Conservation (phyloP, 1,140 invertebrate genomes). For the Drosophila watanabei region DNA sequence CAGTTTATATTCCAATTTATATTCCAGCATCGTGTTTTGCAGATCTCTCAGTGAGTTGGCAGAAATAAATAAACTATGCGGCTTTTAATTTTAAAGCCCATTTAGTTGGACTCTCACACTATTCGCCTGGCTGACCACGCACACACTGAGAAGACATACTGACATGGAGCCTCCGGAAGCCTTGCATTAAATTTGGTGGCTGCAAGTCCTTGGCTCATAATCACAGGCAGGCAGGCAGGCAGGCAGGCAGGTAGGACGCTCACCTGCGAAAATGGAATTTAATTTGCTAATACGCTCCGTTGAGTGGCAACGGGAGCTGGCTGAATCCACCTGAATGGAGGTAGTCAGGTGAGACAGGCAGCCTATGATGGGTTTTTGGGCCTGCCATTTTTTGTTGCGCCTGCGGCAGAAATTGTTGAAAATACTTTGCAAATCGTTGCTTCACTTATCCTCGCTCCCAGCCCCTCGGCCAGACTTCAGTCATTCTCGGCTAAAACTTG, state of each 20-base stretch:
- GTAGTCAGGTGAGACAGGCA: conserved; percentile 38
- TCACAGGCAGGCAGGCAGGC: conserved; percentile 37
- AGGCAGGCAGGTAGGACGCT: neutral
- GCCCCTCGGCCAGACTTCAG: conserved; percentile 9
- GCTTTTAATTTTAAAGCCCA: conserved; percentile 33
- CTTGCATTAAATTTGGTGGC: conserved; percentile 56
- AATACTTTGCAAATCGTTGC: conserved; percentile 70
- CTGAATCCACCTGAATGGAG: conserved; percentile 4
- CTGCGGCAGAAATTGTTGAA: conserved; percentile 69
- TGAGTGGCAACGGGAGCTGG: conserved; percentile 9
- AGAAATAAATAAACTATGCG: conserved; percentile 22
- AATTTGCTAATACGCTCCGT: conserved; percentile 64
- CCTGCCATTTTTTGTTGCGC: conserved; percentile 47
- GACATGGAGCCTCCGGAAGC: neutral
- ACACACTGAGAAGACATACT: conserved; percentile 1
- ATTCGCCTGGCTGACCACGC: conserved; percentile 42
- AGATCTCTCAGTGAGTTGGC: conserved; percentile 33
- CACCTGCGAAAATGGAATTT: conserved; percentile 74
- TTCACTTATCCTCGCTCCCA: conserved; percentile 4
- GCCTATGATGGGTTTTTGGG: conserved; percentile 49
- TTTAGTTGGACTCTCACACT: conserved; percentile 7
- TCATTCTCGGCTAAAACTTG: conserved; percentile 65
- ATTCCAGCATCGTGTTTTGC: neutral
- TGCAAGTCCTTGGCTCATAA: conserved; percentile 61
- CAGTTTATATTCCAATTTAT: conserved; percentile 2